phyloP scores from a whole-genome alignment of 1,140 invertebrate species.

The Agrilus planipennis region DNA sequence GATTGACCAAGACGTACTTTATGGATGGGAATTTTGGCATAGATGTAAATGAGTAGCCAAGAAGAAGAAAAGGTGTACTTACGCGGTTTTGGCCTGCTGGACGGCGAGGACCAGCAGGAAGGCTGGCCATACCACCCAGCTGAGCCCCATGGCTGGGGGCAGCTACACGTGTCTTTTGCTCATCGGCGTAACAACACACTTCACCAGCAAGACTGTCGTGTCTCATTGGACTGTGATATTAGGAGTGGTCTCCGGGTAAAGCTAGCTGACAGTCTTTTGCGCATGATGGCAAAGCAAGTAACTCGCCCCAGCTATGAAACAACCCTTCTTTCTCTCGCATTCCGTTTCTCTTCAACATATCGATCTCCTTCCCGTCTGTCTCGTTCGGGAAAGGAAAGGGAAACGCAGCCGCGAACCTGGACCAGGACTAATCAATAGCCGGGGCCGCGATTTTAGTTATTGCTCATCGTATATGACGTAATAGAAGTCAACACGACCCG shows the following conservation, averaged over 20 bases:
- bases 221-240: constrained; percentile 29
- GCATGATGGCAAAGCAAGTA: constrained; percentile 30
- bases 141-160: constrained; percentile 28
- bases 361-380: constrained; percentile 11
- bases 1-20: no score
- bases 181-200: constrained; percentile 26
- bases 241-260: constrained; percentile 31
- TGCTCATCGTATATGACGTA: constrained; percentile 22
- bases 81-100: constrained; percentile 24
- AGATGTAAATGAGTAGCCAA: background rate
- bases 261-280: constrained; percentile 23
- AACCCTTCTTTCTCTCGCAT: constrained; percentile 3
- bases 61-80: constrained; percentile 13
- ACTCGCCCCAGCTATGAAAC: constrained; percentile 18
- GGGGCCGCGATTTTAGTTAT: constrained; percentile 17
- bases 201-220: constrained; percentile 25
- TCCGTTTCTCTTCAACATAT: no score
- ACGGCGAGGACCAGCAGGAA: constrained; percentile 29
- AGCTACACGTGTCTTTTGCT: constrained; percentile 29
- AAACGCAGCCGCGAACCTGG: constrained; percentile 26
- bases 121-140: constrained; percentile 30
- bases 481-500: constrained; percentile 24
- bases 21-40: no score
- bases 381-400: constrained; percentile 9
- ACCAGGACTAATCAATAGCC: constrained; percentile 27